A percentile compares a stretch with the other conserved stretches of the same genome.
These are phyloP conservation scores for Gerris lacustris DNA, from an alignment of 2,888 invertebrate genomes.

Conservation along the genomic window DNA sequence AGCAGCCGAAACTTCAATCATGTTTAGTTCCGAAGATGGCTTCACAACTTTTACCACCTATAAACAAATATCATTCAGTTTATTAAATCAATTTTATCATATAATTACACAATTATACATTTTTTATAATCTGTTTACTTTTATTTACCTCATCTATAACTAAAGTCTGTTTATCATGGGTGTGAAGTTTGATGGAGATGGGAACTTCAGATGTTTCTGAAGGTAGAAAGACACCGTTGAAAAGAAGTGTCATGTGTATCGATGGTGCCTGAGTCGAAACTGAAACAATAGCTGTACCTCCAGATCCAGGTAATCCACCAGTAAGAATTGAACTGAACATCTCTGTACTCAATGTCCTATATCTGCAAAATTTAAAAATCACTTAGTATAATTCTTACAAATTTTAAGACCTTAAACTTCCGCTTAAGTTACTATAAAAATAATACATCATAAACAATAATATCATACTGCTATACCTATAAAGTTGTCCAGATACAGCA, in stretches of 20 bases:
- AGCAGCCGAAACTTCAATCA: conserved; percentile 65
- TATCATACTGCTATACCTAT: neutral
- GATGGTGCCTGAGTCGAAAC: conserved; percentile 68
- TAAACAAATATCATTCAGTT: neutral
- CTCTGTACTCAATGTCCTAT: conserved; percentile 64
- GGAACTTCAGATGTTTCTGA: conserved; percentile 51
- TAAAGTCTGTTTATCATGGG: conserved; percentile 57
- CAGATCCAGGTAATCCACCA: conserved; percentile 50
- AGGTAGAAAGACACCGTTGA: conserved; percentile 64
- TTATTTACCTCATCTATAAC: conserved; percentile 55
- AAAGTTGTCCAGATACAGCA: conserved; percentile 30
- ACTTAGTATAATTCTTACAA: neutral
- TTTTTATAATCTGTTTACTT: no score
- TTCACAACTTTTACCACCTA: conserved; percentile 52
- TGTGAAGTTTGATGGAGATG: conserved; percentile 54
- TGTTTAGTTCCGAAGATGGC: conserved; percentile 62
- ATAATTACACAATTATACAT: no score
- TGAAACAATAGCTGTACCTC: conserved; percentile 76
- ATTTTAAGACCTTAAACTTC: neutral
- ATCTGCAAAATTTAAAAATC: conserved; percentile 39
- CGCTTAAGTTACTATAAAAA: neutral
- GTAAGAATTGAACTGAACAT: conserved; percentile 65
- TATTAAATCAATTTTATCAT: no score
- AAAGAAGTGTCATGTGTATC: conserved; percentile 64
- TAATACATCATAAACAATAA: neutral